phyloP scores from a whole-genome alignment of 2,797 vertebrate species.

The Cryptoblepharus egeriae region DNA sequence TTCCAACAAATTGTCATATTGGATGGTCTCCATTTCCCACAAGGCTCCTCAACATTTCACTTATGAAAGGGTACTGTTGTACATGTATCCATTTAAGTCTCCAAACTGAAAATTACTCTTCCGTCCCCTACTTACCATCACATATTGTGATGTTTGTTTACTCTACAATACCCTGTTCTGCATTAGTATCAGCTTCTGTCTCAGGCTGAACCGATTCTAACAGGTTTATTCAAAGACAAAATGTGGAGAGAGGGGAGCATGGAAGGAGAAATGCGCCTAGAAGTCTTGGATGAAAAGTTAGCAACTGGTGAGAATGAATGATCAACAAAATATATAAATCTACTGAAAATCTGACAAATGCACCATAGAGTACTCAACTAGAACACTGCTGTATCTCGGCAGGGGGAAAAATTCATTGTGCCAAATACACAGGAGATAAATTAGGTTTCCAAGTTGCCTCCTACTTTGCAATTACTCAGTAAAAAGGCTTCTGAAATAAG shows the following conservation, averaged over 20 bases:
- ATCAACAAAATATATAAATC: too few species aligned
- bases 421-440: neutral
- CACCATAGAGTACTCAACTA: neutral
- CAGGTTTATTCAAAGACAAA: neutral
- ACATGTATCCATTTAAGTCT: neutral
- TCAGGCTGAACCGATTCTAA: neutral
- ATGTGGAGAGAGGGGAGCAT: too few species aligned
- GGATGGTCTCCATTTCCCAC: neutral
- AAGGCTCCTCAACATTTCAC: neutral
- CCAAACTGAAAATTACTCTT: neutral
- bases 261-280: neutral
- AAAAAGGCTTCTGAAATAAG: neutral
- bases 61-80: neutral
- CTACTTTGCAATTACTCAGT: conserved; percentile 12
- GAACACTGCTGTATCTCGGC: neutral
- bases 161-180: neutral
- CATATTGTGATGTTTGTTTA: neutral
- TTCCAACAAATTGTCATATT: neutral
- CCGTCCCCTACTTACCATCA: neutral
- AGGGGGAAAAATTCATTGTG: neutral
- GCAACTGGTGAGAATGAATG: neutral
- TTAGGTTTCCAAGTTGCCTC: neutral
- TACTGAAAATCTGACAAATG: neutral
- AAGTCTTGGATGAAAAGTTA: neutral
- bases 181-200: neutral